Evolutionary conservation across 2,888 invertebrate genomes (phyloP).

Genomic region (Craniophora ligustri): DNA sequence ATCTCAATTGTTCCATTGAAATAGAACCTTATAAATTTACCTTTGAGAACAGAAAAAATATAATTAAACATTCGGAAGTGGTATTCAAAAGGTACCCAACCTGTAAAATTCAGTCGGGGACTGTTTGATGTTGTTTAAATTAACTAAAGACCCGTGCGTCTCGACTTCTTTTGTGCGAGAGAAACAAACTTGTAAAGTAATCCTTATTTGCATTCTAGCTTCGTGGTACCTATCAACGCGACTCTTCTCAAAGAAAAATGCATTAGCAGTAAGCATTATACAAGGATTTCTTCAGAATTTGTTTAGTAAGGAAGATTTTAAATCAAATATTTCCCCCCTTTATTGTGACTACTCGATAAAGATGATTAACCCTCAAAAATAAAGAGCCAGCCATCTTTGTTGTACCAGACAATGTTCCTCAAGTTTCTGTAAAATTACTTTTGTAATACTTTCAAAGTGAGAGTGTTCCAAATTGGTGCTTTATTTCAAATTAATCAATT

Average conservation of each 20-base stretch:
- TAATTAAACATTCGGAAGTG: too few relatives aligned
- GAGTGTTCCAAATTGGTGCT: slow-evolving; percentile 31
- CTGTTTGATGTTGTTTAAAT: neutral
- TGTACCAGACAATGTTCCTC: slow-evolving; percentile 62
- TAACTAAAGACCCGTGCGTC: neutral
- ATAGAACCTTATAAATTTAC: too few relatives aligned
- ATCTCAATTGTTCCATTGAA: too few relatives aligned
- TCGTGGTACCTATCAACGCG: neutral
- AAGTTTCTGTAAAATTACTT: slow-evolving; percentile 64
- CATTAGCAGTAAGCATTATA: slow-evolving; percentile 1
- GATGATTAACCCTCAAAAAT: slow-evolving; percentile 68
- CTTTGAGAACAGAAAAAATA: neutral
- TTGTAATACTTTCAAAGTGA: slow-evolving; percentile 40
- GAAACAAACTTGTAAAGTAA: neutral
- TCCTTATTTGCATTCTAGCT: slow-evolving; percentile 3
- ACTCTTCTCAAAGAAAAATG: slow-evolving; percentile 9
- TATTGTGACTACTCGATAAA: slow-evolving; percentile 62
- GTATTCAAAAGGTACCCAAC: too few relatives aligned
- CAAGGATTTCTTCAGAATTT: slow-evolving; percentile 24
- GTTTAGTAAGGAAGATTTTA: slow-evolving; percentile 53
- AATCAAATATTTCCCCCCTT: slow-evolving; percentile 61
- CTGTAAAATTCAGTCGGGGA: neutral
- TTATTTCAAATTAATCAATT: slow-evolving; percentile 34
- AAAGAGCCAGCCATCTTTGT: slow-evolving; percentile 67
- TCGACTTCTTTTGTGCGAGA: neutral